These are phyloP conservation scores for Parauchenoglanis punctatus DNA, from an alignment of 2,797 vertebrate species.

Conservation along the genomic window DNA sequence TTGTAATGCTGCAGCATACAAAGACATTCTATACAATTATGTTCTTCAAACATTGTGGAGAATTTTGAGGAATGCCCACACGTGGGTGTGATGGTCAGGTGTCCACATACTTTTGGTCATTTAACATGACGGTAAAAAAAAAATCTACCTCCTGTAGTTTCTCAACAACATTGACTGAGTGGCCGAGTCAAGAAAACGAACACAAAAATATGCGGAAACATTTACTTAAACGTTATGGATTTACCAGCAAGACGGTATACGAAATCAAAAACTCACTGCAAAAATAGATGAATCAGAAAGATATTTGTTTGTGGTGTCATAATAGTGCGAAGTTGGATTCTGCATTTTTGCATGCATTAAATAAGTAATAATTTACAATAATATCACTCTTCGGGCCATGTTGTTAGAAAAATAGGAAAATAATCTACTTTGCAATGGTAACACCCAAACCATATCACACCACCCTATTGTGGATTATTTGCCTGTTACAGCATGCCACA, in stretches of 20 bases:
- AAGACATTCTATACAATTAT: too few species aligned
- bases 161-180: neutral
- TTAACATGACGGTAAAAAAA: neutral
- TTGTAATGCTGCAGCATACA: too few species aligned
- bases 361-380: neutral
- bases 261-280: neutral
- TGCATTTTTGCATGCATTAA: neutral
- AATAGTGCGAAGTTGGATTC: neutral
- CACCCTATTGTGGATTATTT: neutral
- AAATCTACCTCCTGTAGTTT: neutral
- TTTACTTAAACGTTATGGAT: neutral
- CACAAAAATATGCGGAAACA: neutral
- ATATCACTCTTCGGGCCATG: neutral
- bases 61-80: too few species aligned
- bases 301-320: neutral
- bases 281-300: neutral
- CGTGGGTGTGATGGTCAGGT: too few species aligned
- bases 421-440: neutral
- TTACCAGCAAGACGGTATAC: neutral
- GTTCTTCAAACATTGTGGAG: too few species aligned
- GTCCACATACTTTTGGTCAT: neutral
- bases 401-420: neutral
- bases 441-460: neutral
- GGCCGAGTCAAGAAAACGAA: neutral
- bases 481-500: neutral